Conservation (phyloP, 2,888 invertebrate species). For the Pyrgus malvae region DNA sequence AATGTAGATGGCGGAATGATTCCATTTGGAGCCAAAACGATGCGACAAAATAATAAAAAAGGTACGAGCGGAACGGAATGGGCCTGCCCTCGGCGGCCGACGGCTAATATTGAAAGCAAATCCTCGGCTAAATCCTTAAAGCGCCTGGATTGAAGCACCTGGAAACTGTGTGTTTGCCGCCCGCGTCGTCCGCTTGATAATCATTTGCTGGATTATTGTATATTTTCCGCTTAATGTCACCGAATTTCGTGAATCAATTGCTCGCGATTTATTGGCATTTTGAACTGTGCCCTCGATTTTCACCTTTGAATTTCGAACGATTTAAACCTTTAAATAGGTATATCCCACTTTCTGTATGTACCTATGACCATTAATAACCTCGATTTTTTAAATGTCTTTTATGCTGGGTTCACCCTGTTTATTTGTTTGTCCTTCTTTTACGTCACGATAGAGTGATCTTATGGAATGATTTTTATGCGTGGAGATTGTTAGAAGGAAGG, state of each 20-base stretch:
- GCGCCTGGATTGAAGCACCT: constrained; percentile 78
- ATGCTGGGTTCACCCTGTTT: too few species aligned
- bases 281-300: constrained; percentile 45
- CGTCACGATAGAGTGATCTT: too few species aligned
- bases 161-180: constrained; percentile 73
- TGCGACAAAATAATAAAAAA: constrained; percentile 82
- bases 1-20: constrained; percentile 82
- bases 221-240: constrained; percentile 73
- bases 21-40: constrained; percentile 81
- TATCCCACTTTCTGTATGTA: too few species aligned
- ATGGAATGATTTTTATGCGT: too few species aligned
- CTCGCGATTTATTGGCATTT: constrained; percentile 42
- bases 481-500: too few species aligned
- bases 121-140: constrained; percentile 82
- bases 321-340: constrained; percentile 36
- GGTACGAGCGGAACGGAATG: constrained; percentile 69
- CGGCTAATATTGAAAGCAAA: constrained; percentile 83
- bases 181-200: constrained; percentile 60
- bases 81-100: constrained; percentile 66
- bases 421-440: too few species aligned
- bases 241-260: constrained; percentile 65
- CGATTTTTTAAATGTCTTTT: neutral
- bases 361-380: neutral
- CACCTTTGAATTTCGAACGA: constrained; percentile 47
- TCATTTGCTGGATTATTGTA: constrained; percentile 77